These are phyloP conservation scores for Polyodon spathula DNA, from an alignment of 2,113 vertebrate genomes.

Conservation along the genomic window DNA sequence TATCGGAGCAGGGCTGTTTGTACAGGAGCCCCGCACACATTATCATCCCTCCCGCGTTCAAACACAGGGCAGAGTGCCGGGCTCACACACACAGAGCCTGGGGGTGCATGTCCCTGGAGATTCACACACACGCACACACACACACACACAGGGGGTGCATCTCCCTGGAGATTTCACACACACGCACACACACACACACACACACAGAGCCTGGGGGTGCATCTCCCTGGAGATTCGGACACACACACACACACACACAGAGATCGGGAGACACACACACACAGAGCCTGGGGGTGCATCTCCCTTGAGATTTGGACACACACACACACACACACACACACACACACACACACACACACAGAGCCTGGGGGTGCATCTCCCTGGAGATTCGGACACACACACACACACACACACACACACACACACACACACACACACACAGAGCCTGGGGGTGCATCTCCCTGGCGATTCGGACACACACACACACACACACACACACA, in stretches of 20 bases:
- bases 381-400: background rate
- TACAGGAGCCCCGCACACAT: no score
- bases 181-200: conserved; percentile 12
- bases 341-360: conserved; percentile 10
- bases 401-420: background rate
- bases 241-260: conserved; percentile 29
- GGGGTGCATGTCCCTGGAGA: background rate
- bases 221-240: conserved; percentile 43
- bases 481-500: no score
- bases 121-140: background rate
- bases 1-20: no score
- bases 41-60: no score
- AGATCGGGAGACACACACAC: conserved; percentile 10
- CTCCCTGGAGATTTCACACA: conserved; percentile 49
- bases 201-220: conserved; percentile 24
- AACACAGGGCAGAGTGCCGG: no score
- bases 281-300: conserved; percentile 24
- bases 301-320: conserved; percentile 48
- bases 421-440: background rate
- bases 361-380: background rate
- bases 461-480: background rate
- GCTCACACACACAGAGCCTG: conserved; percentile 5
- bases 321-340: conserved; percentile 19
- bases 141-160: conserved; percentile 24
- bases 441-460: background rate